Evolutionary conservation across 2,113 vertebrate genomes (phyloP).

Genomic region (Thomomys bottae): DNA sequence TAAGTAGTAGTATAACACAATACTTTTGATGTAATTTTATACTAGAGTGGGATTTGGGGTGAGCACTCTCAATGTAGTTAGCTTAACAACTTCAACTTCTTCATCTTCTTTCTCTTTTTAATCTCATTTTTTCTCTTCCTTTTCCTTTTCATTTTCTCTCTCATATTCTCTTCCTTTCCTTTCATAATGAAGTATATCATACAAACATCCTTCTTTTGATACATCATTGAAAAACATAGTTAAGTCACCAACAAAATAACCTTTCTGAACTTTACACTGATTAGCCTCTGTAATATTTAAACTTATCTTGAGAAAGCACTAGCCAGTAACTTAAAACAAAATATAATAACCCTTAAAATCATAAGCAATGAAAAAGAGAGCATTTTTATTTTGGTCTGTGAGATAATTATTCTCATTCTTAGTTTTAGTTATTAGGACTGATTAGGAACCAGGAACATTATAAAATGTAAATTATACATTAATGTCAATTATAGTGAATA

Average conservation of each 20-base stretch:
- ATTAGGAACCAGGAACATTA: conserved; percentile 57
- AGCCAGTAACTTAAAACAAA: conserved; percentile 49
- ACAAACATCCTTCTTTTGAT: neutral
- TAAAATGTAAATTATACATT: conserved; percentile 59
- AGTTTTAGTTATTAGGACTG: conserved; percentile 63
- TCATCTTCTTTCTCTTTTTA: neutral
- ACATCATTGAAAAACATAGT: conserved; percentile 21
- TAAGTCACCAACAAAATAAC: conserved; percentile 47
- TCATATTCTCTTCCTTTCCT: neutral
- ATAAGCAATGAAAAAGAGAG: conserved; percentile 48
- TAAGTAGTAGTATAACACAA: conserved; percentile 55
- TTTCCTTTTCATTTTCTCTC: neutral
- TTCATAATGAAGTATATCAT: conserved; percentile 25
- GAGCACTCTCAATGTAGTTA: neutral
- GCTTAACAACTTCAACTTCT: neutral
- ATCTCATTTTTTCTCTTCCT: neutral
- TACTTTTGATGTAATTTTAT: conserved; percentile 69
- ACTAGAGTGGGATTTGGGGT: conserved; percentile 36
- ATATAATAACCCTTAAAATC: conserved; percentile 47
- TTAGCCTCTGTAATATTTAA: conserved; percentile 43
- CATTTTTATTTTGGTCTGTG: conserved; percentile 46
- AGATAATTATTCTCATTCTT: conserved; percentile 44
- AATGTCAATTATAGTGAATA: conserved; percentile 70
- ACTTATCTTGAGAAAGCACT: conserved; percentile 31
- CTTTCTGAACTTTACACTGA: conserved; percentile 54